Percentiles rank a stretch among this genome's conserved stretches.
phyloP scores from a whole-genome alignment of 2,113 vertebrate genomes.

The Anhinga anhinga region DNA sequence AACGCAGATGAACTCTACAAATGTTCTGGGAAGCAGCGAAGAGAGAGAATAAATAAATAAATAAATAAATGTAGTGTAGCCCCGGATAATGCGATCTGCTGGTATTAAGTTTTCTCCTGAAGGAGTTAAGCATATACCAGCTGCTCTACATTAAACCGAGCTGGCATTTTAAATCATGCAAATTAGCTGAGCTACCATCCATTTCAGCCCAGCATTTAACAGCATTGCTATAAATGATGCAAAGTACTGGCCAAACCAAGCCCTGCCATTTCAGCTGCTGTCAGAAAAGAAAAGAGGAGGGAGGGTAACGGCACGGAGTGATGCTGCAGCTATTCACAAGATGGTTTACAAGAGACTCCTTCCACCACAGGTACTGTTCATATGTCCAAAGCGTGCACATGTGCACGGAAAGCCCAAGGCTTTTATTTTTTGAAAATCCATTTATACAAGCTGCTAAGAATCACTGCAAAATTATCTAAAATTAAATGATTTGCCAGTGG shows the following conservation, averaged over 20 bases:
- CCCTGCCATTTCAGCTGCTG: conserved; percentile 41
- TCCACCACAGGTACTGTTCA: neutral
- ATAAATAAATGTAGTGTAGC: neutral
- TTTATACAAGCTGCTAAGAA: neutral
- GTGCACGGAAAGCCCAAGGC: neutral
- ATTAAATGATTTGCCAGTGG: neutral
- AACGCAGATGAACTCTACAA: neutral
- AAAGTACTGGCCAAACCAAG: neutral
- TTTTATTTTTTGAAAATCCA: neutral
- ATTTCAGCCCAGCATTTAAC: conserved; percentile 35
- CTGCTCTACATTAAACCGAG: conserved; percentile 69
- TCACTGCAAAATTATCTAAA: neutral
- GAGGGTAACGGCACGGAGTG: neutral
- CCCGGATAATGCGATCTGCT: conserved; percentile 42
- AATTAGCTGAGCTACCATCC: conserved; percentile 55
- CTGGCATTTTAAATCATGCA: conserved; percentile 69
- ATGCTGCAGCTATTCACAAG: neutral
- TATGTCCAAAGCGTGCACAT: neutral
- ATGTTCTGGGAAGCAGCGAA: neutral
- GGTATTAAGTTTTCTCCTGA: conserved; percentile 58
- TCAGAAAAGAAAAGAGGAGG: neutral
- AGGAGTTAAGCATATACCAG: conserved; percentile 58
- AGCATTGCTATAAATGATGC: neutral
- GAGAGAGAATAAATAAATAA: neutral
- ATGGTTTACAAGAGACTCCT: conserved; percentile 10